Evolutionary conservation across 1,140 invertebrate genomes (phyloP), one percentile per base, ranked within the genome.

Genomic region (Lamellibrachia luymesi): DNA sequence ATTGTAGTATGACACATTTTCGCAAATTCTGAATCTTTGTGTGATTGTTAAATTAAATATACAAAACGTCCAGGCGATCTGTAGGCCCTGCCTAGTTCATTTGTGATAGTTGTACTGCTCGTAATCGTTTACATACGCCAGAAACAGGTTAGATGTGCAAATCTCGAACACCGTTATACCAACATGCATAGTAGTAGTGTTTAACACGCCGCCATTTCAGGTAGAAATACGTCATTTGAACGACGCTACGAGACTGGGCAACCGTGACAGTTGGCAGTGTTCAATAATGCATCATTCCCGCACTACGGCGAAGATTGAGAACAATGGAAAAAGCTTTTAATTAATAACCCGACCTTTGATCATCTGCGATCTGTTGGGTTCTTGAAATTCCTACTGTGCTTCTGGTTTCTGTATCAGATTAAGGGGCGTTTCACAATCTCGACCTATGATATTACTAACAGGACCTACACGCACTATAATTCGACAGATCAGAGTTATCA

Each of bases 291-390:
- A 80, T 80, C 64, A 80, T 22, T 10, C 64, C 64, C 17, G 13
- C 1, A 22, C 64, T 80, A 80, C 64, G 13, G 25, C 64, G 64
- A 22, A 4, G 64, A 80, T 80, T 80, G 64, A 80, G 8, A 22
- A 80, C 64, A 80, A 80, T 80, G 64, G 64, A 80, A 80, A 80
- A 80, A 4, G 64, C 64, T 17, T 80, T 80, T 80, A 80, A 80
- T 80, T 80, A 80, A 80, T 80, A 80, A 80, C 64, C 64, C 64
- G 64, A 80, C 64, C 64, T 80, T 80, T 80, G 64, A 80, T 80
- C 64, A 80, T 80, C 64, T 80, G 64, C 64, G 13, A 80, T 80
- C 64, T 80, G 2, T 10, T 80, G 64, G 1, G 64, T 22, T 22
- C 13, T 8, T 22, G 64, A 80, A 8, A 22, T 80, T 80, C 5